A percentile compares a stretch with the other conserved stretches of the same genome.
Conservation (phyloP, 2,113 vertebrate genomes). For the Pangasianodon gigas region DNA sequence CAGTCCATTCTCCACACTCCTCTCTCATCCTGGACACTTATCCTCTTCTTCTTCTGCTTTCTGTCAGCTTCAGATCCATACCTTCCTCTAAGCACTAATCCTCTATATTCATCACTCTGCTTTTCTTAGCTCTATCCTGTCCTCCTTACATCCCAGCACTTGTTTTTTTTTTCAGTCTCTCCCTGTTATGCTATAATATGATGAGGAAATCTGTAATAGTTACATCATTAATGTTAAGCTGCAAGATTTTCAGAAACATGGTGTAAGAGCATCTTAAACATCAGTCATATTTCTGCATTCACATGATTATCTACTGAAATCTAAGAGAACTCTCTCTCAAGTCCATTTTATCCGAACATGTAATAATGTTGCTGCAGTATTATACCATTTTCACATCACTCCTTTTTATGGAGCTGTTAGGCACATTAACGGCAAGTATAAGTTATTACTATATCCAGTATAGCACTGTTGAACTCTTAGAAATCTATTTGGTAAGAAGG, state of each 20-base stretch:
- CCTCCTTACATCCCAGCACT: conserved; percentile 18
- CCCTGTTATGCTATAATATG: not conserved
- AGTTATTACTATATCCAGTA: not conserved
- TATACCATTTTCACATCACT: not conserved
- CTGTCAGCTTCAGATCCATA: conserved; percentile 33
- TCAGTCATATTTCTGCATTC: not conserved
- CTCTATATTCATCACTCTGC: conserved; percentile 7
- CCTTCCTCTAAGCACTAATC: conserved; percentile 41
- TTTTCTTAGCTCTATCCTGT: not conserved
- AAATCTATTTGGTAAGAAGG: not conserved
- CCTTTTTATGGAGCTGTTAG: not conserved
- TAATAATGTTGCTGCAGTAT: not conserved
- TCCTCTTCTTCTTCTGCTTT: conserved; percentile 3
- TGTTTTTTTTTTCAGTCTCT: not conserved
- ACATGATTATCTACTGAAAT: not conserved
- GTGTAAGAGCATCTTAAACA: not conserved
- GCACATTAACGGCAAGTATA: not conserved
- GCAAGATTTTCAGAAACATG: not conserved
- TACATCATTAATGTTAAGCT: not conserved
- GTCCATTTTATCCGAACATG: not conserved
- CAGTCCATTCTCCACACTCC: conserved; percentile 12
- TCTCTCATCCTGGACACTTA: not conserved
- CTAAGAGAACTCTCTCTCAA: not conserved
- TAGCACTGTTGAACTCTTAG: not conserved
- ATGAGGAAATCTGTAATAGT: conserved; percentile 1